Percentiles rank a stretch among this genome's conserved stretches.
Conservation (phyloP, 2,888 invertebrate genomes). For the Caenorhabditis panamensis region DNA sequence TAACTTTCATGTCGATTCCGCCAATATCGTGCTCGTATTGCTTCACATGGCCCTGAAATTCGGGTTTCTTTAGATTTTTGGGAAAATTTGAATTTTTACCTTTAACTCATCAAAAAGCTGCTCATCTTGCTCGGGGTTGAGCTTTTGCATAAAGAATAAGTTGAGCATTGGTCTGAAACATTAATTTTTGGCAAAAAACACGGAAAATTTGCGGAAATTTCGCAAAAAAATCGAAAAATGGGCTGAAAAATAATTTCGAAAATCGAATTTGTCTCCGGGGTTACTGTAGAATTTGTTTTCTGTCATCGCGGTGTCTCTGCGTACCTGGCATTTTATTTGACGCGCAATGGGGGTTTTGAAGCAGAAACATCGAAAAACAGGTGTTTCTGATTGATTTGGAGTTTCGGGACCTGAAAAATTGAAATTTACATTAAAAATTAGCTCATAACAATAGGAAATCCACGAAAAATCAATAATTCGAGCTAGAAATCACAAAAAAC, state of each 20-base stretch:
- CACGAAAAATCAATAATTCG: not conserved
- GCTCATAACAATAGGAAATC: too few species aligned
- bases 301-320: not conserved
- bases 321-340: slow-evolving; percentile 34
- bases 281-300: slow-evolving; percentile 20
- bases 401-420: not conserved
- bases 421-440: not conserved
- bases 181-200: not conserved
- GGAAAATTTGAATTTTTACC: slow-evolving; percentile 2
- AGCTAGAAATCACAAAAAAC: too few species aligned
- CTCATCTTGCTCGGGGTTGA: slow-evolving; percentile 7
- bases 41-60: slow-evolving; percentile 14
- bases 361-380: too few species aligned
- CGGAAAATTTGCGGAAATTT: not conserved
- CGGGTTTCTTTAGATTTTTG: not conserved
- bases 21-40: slow-evolving; percentile 10
- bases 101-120: not conserved
- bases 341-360: slow-evolving; percentile 16
- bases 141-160: slow-evolving; percentile 12
- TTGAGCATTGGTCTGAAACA: slow-evolving; percentile 19
- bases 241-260: slow-evolving; percentile 9
- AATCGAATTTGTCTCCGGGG: slow-evolving; percentile 24
- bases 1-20: not conserved
- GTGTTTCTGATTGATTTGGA: not conserved
- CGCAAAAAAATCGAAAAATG: slow-evolving; percentile 4